phyloP scores from a whole-genome alignment of 2,113 vertebrate genomes.

The Nesoenas mayeri region DNA sequence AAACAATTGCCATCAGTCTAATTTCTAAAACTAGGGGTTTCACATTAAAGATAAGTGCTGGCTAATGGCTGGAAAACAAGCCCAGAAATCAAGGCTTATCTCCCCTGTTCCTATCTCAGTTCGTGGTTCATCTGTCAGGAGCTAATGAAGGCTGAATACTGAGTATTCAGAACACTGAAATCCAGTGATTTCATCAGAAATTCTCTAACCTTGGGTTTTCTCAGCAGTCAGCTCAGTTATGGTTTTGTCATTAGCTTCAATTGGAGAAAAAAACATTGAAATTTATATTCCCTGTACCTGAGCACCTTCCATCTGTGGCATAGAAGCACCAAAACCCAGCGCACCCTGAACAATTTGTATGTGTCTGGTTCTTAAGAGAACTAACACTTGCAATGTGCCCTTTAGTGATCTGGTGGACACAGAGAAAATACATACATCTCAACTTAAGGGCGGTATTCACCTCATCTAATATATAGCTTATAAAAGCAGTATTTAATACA shows the following conservation, averaged over 20 bases:
- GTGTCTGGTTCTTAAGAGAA: background rate
- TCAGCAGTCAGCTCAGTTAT: background rate
- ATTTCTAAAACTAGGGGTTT: background rate
- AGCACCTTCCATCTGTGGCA: background rate
- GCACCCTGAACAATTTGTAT: accelerated
- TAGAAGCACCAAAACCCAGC: background rate
- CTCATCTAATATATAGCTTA: background rate
- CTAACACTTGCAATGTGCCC: background rate
- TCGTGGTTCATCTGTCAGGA: background rate
- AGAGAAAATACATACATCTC: background rate
- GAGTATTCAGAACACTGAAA: background rate
- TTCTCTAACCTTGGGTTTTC: background rate
- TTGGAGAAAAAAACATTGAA: background rate
- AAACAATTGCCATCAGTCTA: background rate
- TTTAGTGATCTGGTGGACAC: background rate
- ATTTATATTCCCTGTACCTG: background rate
- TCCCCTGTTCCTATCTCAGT: background rate
- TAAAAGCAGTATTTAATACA: background rate
- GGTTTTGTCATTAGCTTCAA: background rate
- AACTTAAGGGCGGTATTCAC: background rate
- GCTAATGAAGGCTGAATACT: background rate
- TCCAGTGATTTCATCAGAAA: background rate
- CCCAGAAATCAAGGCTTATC: background rate
- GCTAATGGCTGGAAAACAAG: background rate
- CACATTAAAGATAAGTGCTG: background rate